These are phyloP conservation scores for Penaeus monodon DNA, from an alignment of 2,888 invertebrate genomes.

Conservation along the genomic window DNA sequence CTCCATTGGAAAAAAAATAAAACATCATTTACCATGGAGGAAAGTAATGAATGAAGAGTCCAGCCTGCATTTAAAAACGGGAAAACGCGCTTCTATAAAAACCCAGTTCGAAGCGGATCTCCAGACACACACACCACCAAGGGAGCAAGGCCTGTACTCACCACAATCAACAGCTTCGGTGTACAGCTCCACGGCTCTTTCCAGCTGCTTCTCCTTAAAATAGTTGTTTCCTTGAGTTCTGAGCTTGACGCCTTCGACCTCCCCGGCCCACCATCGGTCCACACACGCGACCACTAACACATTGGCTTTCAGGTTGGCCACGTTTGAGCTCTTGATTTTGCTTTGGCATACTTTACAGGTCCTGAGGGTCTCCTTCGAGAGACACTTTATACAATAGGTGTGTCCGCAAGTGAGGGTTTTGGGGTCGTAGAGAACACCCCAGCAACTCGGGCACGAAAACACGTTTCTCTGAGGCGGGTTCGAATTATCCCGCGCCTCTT, in stretches of 20 bases:
- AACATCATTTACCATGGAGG: too few relatives aligned
- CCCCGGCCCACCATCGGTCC: constrained; percentile 77
- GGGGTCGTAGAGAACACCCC: constrained; percentile 73
- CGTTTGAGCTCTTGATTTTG: constrained; percentile 67
- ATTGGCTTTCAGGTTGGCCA: constrained; percentile 73
- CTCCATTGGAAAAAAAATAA: too few relatives aligned
- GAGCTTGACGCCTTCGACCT: constrained; percentile 75
- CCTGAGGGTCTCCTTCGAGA: constrained; percentile 70
- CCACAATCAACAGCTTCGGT: constrained; percentile 74
- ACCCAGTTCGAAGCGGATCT: too few relatives aligned
- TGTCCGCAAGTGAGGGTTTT: constrained; percentile 83
- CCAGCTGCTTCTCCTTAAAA: constrained; percentile 71
- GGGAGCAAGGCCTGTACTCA: constrained; percentile 68
- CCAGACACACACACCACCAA: too few relatives aligned
- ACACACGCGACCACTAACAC: constrained; percentile 76
- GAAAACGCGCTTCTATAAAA: too few relatives aligned
- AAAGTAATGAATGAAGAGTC: too few relatives aligned
- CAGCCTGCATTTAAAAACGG: too few relatives aligned
- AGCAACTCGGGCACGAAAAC: constrained; percentile 48
- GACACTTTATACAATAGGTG: constrained; percentile 74
- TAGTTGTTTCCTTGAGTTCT: constrained; percentile 75
- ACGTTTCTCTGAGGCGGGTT: constrained; percentile 6
- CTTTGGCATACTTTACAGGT: constrained; percentile 49
- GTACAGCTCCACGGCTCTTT: constrained; percentile 74
- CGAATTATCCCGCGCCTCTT: constrained; percentile 30